A percentile compares a stretch with the other conserved stretches of the same genome.
Conservation (phyloP, 2,797 vertebrate species). For the Cossypha niveicapilla region DNA sequence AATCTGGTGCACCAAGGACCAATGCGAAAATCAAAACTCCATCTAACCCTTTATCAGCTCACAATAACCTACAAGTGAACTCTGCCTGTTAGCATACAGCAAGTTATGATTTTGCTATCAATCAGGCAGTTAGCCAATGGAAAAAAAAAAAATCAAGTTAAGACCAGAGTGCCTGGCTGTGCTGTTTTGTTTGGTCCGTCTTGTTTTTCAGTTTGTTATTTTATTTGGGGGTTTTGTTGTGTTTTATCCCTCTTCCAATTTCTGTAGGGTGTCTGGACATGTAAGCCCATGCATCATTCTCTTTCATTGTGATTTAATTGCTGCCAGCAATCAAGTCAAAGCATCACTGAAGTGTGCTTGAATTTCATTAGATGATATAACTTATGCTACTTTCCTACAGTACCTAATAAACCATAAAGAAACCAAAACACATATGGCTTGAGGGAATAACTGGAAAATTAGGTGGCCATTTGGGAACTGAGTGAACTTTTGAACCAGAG, state of each 20-base stretch:
- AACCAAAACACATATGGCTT: slow-evolving; percentile 87
- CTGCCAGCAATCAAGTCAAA: slow-evolving; percentile 81
- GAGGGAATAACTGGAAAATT: slow-evolving; percentile 87
- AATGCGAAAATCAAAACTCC: slow-evolving; percentile 83
- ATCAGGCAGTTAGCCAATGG: slow-evolving; percentile 74
- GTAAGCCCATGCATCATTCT: slow-evolving; percentile 75
- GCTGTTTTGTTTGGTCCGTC: slow-evolving; percentile 64
- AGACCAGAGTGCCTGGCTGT: slow-evolving; percentile 61
- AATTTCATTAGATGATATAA: slow-evolving; percentile 87
- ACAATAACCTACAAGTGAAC: slow-evolving; percentile 86
- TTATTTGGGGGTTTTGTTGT: slow-evolving; percentile 51
- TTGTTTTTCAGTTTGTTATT: slow-evolving; percentile 44
- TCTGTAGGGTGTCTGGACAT: slow-evolving; percentile 71
- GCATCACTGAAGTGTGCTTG: slow-evolving; percentile 82
- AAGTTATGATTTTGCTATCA: slow-evolving; percentile 82
- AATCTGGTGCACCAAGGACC: slow-evolving; percentile 80
- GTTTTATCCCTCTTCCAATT: slow-evolving; percentile 63
- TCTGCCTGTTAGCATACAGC: slow-evolving; percentile 81
- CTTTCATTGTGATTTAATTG: slow-evolving; percentile 80
- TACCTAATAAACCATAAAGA: slow-evolving; percentile 88
- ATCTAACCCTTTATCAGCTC: slow-evolving; percentile 83
- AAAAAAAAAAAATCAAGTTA: slow-evolving; percentile 62
- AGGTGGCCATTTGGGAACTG: slow-evolving; percentile 85
- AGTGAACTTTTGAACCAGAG: slow-evolving; percentile 86
- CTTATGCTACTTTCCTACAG: slow-evolving; percentile 85